Evolutionary conservation across 2,113 vertebrate species (phyloP).

Genomic region (Canis aureus): DNA sequence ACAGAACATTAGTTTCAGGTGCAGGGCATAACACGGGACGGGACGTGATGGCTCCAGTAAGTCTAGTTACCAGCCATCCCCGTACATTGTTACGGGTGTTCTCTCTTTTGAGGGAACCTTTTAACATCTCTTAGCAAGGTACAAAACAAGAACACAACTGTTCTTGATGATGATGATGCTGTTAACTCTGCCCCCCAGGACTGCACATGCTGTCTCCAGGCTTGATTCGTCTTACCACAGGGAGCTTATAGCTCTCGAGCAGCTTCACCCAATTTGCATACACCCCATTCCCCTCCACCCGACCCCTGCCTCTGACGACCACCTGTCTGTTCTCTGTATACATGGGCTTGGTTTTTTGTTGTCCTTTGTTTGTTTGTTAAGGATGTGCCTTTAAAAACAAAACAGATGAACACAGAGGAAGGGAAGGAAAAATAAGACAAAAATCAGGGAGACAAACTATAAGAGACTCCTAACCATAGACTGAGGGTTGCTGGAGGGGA

Average conservation of each 20-base stretch:
- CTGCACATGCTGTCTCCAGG: background rate
- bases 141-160: background rate
- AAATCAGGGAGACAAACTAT: background rate
- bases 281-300: background rate
- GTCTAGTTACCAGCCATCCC: background rate
- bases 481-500: background rate
- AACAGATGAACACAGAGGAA: background rate
- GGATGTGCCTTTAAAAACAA: background rate
- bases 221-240: background rate
- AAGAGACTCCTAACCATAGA: background rate
- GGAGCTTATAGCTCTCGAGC: background rate
- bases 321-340: background rate
- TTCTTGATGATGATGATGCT: background rate
- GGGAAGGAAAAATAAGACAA: background rate
- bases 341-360: too few relatives aligned
- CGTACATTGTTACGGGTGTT: background rate
- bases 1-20: background rate
- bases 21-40: background rate
- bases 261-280: background rate
- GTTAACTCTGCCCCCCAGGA: background rate
- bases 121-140: background rate
- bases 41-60: background rate
- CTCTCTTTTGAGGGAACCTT: background rate
- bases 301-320: background rate
- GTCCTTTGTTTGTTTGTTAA: background rate